Evolutionary conservation across 2,888 invertebrate genomes (phyloP).

Genomic region (Selenia dentaria): DNA sequence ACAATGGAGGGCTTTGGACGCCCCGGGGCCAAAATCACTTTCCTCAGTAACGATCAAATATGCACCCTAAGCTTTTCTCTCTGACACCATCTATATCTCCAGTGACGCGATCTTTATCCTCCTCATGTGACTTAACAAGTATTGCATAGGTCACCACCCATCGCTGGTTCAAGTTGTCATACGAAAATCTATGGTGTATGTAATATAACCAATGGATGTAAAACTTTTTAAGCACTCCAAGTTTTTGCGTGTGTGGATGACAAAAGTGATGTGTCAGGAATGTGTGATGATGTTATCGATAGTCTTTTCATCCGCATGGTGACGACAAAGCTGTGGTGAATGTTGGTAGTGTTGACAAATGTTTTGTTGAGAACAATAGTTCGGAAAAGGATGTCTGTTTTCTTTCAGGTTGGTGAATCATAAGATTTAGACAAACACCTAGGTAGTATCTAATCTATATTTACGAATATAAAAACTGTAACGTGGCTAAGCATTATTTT

Average conservation of each 20-base stretch:
- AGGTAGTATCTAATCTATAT: no score
- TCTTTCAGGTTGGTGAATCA: no score
- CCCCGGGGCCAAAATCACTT: conserved; percentile 39
- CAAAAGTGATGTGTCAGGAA: conserved; percentile 47
- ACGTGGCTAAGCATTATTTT: no score
- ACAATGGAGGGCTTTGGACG: conserved; percentile 40
- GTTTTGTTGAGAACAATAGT: conserved; percentile 21
- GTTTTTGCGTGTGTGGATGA: conserved; percentile 25
- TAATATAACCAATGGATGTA: conserved; percentile 35
- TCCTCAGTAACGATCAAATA: conserved; percentile 70
- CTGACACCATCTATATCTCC: conserved; percentile 57
- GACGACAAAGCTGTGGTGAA: conserved; percentile 38
- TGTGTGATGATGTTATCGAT: conserved; percentile 65
- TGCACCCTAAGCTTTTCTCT: conserved; percentile 70
- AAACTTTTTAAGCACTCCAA: neutral
- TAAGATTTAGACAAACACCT: no score
- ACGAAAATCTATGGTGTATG: no score
- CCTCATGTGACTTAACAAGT: neutral
- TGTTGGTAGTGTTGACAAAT: conserved; percentile 33
- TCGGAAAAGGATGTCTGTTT: conserved; percentile 4
- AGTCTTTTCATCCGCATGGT: conserved; percentile 53
- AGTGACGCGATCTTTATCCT: conserved; percentile 28
- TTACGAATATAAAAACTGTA: no score
- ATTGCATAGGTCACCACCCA: conserved; percentile 5
- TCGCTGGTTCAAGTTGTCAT: conserved; percentile 17